Percentiles rank a stretch among this genome's conserved stretches.
Evolutionary conservation across 2,797 vertebrate genomes (phyloP).

Genomic region (Poeciliopsis turneri): DNA sequence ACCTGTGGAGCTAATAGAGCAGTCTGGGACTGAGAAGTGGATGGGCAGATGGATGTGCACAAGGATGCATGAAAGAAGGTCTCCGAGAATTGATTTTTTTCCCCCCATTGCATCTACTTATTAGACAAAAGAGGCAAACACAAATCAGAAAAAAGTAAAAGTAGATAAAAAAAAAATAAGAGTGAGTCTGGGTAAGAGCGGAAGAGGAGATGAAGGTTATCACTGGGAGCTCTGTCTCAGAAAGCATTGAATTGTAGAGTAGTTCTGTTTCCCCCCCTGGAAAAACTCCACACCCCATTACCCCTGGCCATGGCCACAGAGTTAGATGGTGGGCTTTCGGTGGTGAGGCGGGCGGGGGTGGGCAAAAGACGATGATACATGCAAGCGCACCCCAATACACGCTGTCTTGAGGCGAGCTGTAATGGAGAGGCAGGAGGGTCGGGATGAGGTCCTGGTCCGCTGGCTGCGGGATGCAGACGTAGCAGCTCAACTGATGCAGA

Average conservation of each 20-base stretch:
- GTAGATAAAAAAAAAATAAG: not conserved
- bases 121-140: slow-evolving; percentile 48
- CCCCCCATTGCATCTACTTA: slow-evolving; percentile 39
- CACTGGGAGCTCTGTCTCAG: slow-evolving; percentile 53
- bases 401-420: slow-evolving; percentile 47
- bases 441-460: slow-evolving; percentile 43
- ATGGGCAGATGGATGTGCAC: slow-evolving; percentile 63
- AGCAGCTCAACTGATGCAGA: slow-evolving; percentile 56
- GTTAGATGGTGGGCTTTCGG: slow-evolving; percentile 40
- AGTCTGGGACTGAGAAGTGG: slow-evolving; percentile 41
- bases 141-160: slow-evolving; percentile 41
- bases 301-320: slow-evolving; percentile 51
- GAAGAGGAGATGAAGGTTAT: slow-evolving; percentile 32
- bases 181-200: slow-evolving; percentile 11
- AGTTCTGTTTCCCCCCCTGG: slow-evolving; percentile 51
- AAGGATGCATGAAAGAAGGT: slow-evolving; percentile 61
- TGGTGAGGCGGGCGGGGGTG: not conserved
- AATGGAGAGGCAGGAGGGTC: slow-evolving; percentile 26
- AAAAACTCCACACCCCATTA: slow-evolving; percentile 69
- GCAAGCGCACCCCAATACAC: slow-evolving; percentile 20
- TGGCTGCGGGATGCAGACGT: slow-evolving; percentile 55
- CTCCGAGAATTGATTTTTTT: slow-evolving; percentile 71
- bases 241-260: slow-evolving; percentile 52
- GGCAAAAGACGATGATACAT: slow-evolving; percentile 14
- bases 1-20: slow-evolving; percentile 50